Evolutionary conservation across 2,888 invertebrate species (phyloP), one percentile per base, ranked within the genome.

Genomic region (Scaptomyza cyrtandrae): DNA sequence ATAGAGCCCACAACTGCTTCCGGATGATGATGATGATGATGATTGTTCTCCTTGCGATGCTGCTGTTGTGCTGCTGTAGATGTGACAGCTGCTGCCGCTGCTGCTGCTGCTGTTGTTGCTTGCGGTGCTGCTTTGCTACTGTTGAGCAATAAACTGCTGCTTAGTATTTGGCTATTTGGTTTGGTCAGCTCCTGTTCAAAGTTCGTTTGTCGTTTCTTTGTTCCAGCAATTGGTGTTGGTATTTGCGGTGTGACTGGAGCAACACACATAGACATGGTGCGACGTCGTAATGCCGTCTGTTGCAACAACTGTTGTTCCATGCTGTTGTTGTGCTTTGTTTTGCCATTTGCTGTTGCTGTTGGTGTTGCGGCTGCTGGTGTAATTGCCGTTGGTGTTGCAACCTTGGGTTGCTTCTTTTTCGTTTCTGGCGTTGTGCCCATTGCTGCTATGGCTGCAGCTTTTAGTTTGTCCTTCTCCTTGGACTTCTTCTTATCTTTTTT

Each of bases 161-260:
- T 84, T 10, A 86, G 69, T 19, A 86, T 86, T 69, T 86, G 84
- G n/a, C 68, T 81, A 11, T 84, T 84, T 2, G 85, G 85, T 44
- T 86, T 86, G 7, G 68, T 87, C 2, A 86, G 64, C 45, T 90
- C 90, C 62, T 93, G 78, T 91, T 90, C 64, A 92, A 93, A 90
- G 92, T 93, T 69, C 89, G 93, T 86, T 92, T 94, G 62, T 85
- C 93, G 41, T 65, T 91, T 91, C 55, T 91, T 91, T 0, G 80
- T 61, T 5, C 71, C 37, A 6, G 66, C 35, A 19, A 53, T 27
- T 4, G 74, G 57, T 6, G 75, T 33, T 16, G 43, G 37, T 33
- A 46, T 53, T 29, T 53, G n/a, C 0, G 69, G 60, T 9, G 70
- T 61, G 11, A 57, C 61, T 3, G 75, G 63, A 3, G 84, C 48